These are phyloP conservation scores for Drosophila neutralis DNA, from an alignment of 2,888 invertebrate species.

Conservation along the genomic window DNA sequence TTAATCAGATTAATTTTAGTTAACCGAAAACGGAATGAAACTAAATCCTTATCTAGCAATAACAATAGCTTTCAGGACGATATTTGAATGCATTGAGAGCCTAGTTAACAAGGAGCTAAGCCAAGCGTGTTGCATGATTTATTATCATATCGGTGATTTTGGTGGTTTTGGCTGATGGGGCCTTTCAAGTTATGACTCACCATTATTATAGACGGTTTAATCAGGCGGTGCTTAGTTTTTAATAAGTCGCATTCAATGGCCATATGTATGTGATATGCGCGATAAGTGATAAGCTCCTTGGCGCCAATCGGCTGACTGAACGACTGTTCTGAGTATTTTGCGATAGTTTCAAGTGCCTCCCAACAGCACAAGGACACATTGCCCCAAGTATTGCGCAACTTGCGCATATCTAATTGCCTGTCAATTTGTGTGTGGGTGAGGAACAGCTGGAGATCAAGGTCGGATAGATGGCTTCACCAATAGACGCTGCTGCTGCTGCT, in stretches of 20 bases:
- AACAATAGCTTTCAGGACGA: background rate
- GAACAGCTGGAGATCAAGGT: conserved; percentile 32
- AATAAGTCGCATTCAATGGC: conserved; percentile 34
- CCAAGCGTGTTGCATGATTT: background rate
- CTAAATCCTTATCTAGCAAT: background rate
- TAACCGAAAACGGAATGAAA: background rate
- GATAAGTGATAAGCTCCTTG: conserved; percentile 60
- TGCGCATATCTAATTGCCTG: conserved; percentile 18
- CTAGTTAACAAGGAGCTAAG: background rate
- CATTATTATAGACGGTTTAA: conserved; percentile 20
- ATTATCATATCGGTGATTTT: background rate
- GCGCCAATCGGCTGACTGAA: conserved; percentile 40
- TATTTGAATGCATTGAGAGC: background rate
- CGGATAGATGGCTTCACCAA: background rate
- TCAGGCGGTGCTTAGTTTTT: conserved; percentile 28
- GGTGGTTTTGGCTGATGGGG: background rate
- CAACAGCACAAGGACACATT: conserved; percentile 4
- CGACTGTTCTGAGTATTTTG: background rate
- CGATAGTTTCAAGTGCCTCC: conserved; percentile 15
- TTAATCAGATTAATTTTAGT: background rate
- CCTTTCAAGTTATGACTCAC: background rate
- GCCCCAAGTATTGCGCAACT: conserved; percentile 15
- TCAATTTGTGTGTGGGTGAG: conserved; percentile 1
- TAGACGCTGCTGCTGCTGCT: background rate
- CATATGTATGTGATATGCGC: conserved; percentile 40